Evolutionary conservation across 2,797 vertebrate species (phyloP).

Genomic region (Danio aesculapii): DNA sequence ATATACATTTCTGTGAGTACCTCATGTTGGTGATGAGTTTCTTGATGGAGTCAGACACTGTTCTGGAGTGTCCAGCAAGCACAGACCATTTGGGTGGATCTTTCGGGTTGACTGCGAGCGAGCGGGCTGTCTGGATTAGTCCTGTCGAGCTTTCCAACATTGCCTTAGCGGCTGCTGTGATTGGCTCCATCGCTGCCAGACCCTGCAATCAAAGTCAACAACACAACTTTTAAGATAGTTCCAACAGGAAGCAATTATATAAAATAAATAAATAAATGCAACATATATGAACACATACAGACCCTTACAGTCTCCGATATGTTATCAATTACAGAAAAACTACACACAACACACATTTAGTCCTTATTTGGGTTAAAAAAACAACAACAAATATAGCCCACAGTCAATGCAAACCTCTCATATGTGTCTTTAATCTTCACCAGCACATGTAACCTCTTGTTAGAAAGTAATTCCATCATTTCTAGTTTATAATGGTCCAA

Average conservation of each 20-base stretch:
- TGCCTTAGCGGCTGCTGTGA: constrained; percentile 89
- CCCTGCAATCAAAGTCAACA: constrained; percentile 76
- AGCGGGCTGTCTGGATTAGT: constrained; percentile 95
- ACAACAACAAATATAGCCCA: too few relatives aligned
- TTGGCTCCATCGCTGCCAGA: constrained; percentile 94
- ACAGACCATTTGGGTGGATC: constrained; percentile 97
- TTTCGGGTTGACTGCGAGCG: constrained; percentile 96
- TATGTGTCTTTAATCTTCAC: too few relatives aligned
- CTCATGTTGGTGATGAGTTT: constrained; percentile 99
- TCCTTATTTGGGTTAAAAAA: too few relatives aligned
- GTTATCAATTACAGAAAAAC: too few relatives aligned
- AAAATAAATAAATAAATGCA: too few relatives aligned
- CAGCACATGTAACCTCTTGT: too few relatives aligned
- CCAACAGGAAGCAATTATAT: not conserved
- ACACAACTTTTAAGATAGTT: not conserved
- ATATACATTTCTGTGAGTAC: constrained; percentile 68
- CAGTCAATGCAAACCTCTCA: too few relatives aligned
- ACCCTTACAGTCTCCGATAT: too few relatives aligned
- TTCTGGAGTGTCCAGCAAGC: constrained; percentile 93
- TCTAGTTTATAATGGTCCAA: too few relatives aligned
- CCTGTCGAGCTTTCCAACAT: constrained; percentile 97
- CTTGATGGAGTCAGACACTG: constrained; percentile 98
- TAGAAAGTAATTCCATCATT: too few relatives aligned
- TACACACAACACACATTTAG: too few relatives aligned
- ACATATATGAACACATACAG: too few relatives aligned